Evolutionary conservation across 2,888 invertebrate species (phyloP).

Genomic region (Rosalia funebris): DNA sequence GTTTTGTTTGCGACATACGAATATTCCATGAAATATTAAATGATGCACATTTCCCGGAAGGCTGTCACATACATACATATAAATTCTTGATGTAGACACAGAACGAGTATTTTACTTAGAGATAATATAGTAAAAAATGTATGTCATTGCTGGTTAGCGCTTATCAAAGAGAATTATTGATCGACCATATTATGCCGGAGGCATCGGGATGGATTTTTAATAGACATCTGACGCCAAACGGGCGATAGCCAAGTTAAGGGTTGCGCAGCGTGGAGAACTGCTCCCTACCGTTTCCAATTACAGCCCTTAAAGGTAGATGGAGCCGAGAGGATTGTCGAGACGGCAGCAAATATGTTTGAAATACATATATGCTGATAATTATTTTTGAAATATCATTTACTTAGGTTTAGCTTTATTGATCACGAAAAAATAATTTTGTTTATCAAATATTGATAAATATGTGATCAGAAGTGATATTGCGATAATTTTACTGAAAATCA

Average conservation of each 20-base stretch:
- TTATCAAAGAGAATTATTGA: conserved; percentile 58
- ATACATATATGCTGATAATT: neutral
- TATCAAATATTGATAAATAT: too few species aligned
- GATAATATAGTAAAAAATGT: conserved; percentile 50
- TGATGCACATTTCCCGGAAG: conserved; percentile 1
- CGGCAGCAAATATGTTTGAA: too few species aligned
- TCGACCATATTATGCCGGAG: conserved; percentile 29
- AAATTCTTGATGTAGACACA: neutral
- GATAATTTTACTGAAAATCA: too few species aligned
- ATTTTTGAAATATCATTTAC: too few species aligned
- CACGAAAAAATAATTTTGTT: too few species aligned
- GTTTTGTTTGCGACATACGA: conserved; percentile 3
- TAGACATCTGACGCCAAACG: conserved; percentile 23
- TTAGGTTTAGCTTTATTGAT: too few species aligned
- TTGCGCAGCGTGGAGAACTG: conserved; percentile 14
- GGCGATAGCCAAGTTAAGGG: conserved; percentile 21
- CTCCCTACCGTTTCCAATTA: conserved; percentile 26
- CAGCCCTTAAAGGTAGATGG: conserved; percentile 41
- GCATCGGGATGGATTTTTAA: conserved; percentile 29
- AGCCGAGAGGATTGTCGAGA: conserved; percentile 28
- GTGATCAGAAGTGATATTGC: too few species aligned
- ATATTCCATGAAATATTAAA: conserved; percentile 8
- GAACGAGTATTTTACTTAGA: conserved; percentile 4
- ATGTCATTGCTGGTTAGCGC: conserved; percentile 48
- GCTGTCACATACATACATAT: neutral